Evolutionary conservation across 1,140 invertebrate genomes (phyloP), one percentile per base, ranked within the genome.

Genomic region (Euwallacea similis): DNA sequence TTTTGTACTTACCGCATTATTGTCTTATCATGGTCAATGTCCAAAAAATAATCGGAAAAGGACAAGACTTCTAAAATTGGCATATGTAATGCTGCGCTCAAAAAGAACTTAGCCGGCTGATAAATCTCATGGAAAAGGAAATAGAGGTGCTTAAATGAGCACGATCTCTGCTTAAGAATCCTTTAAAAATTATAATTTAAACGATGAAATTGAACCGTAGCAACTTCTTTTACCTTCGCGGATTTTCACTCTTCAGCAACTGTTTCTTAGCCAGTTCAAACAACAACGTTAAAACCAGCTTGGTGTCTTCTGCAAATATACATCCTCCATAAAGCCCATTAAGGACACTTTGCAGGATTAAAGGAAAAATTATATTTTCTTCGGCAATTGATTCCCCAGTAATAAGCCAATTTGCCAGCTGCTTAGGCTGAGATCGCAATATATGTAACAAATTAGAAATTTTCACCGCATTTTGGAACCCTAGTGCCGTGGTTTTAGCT

Each of bases 11-110:
- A 87, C 85, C 87, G 85, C 76, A 90, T 84, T 10, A 89, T 81
- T 47, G 91, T 89, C 83, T 96, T 97, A 69, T 93, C 89, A 0
- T 95, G 93, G 83, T 98, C 96, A 42, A 97, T 90, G 80, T 98
- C 96, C 53, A 97, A 86, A 82, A 94, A 96, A 79, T 91, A 90
- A 79, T 98, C 95, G 79, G 96, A 94, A 76, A 96, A 94, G 83
- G 93, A 94, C 3, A 99, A 84, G n/a, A 98, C 85, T 55, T 92
- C 88, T 88, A 98, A 92, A 50, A 98, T 92, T 0, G 97, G 95
- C 11, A 90, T 89, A 79, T 97, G 92, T 4, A 99, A 85, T 3
- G 96, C 93, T 13, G 95, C 92, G 0, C 94, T 95, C 3, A 99
- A 86, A 83, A 98, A 99, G 55, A 98, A 87, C 76, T 96, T 93